Percentiles rank a stretch among this genome's conserved stretches.
phyloP scores from a whole-genome alignment of 2,797 vertebrate species.

The Phrynocephalus vlangalii region DNA sequence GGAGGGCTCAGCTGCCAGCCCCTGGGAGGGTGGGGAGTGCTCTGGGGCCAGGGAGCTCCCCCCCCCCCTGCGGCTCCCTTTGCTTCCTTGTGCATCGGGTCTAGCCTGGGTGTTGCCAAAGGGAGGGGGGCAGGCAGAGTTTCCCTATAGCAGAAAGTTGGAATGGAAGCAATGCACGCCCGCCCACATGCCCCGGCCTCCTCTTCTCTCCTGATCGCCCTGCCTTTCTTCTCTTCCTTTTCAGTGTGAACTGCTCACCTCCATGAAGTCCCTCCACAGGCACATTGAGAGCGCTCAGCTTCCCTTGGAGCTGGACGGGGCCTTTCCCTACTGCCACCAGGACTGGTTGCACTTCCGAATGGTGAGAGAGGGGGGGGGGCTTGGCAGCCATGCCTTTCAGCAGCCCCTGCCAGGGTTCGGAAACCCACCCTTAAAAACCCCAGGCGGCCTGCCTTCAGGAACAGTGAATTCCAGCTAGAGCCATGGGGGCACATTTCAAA shows the following conservation, averaged over 20 bases:
- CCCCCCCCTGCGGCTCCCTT: too few relatives aligned
- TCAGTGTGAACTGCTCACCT: constrained; percentile 87
- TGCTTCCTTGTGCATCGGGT: too few relatives aligned
- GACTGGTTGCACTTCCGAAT: constrained; percentile 89
- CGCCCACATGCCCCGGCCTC: neutral
- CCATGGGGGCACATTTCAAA: too few relatives aligned
- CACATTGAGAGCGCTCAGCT: constrained; percentile 85
- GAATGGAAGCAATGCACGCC: too few relatives aligned
- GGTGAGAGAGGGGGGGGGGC: constrained; percentile 76
- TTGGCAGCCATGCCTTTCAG: too few relatives aligned
- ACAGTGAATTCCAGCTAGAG: too few relatives aligned
- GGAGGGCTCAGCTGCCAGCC: too few relatives aligned
- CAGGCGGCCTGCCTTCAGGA: neutral
- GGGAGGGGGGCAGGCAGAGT: too few relatives aligned
- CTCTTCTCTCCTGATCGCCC: neutral
- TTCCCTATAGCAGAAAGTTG: too few relatives aligned
- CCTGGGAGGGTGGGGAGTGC: too few relatives aligned
- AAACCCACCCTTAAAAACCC: neutral
- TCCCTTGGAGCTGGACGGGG: constrained; percentile 86
- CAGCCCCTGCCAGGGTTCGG: neutral
- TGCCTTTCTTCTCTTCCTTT: constrained; percentile 17
- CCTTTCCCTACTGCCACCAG: constrained; percentile 86
- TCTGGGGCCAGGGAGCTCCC: too few relatives aligned
- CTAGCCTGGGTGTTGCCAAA: too few relatives aligned
- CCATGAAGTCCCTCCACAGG: constrained; percentile 86